Percentiles rank a stretch among this genome's conserved stretches.
Conservation (phyloP, 2,797 vertebrate species). For the Lerista edwardsae region DNA sequence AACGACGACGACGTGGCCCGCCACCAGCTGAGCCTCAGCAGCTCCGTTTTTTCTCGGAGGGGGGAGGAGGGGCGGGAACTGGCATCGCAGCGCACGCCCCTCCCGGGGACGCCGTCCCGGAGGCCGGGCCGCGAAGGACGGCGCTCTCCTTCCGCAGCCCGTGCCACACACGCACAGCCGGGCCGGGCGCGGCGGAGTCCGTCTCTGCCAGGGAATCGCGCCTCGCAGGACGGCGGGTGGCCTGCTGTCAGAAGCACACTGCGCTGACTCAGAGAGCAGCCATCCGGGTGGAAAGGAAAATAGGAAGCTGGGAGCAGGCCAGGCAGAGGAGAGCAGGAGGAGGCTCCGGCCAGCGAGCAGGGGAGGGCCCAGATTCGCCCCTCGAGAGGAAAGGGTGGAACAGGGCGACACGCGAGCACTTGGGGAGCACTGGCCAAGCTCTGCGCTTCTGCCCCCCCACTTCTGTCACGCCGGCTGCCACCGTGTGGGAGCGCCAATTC, state of each 20-base stretch:
- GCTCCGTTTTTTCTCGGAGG: conserved; percentile 47
- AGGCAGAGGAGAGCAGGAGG: background rate
- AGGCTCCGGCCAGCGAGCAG: no score
- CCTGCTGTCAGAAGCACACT: background rate
- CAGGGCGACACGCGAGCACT: no score
- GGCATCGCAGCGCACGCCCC: background rate
- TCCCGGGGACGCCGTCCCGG: no score
- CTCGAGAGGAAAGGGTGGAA: no score
- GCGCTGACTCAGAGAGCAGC: background rate
- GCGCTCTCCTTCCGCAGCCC: conserved; percentile 9
- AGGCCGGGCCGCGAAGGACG: conserved; percentile 33
- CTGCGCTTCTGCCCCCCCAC: no score
- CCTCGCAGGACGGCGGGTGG: background rate
- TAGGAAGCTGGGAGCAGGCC: background rate
- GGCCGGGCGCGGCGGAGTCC: background rate
- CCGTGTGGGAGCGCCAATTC: background rate
- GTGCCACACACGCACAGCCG: background rate
- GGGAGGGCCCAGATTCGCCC: no score
- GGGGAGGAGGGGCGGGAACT: background rate
- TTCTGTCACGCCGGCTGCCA: no score
- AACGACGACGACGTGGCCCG: conserved; percentile 59
- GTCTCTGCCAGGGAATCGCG: background rate
- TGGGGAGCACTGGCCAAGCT: no score
- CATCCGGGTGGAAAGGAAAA: background rate
- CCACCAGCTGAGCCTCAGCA: conserved; percentile 30